Base-by-base conservation (phyloP, 2,113 vertebrate genomes). In the Anguilla rostrata region DNA sequence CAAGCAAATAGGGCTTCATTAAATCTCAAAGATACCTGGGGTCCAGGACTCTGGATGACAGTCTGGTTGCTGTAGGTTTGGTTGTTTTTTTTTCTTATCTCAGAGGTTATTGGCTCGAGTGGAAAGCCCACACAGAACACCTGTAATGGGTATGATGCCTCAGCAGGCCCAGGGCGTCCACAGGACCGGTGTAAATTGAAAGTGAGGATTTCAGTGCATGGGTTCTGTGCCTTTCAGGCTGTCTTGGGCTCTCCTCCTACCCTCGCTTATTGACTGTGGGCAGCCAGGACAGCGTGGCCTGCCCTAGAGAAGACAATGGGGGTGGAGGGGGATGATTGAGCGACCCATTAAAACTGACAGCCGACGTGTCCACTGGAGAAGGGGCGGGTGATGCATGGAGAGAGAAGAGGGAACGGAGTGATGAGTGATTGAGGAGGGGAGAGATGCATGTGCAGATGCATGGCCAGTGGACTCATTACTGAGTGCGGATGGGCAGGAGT, bases 321-420 rank as follows among this genome's bases (percentile, higher is more conserved):
- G 71, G 71, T 75, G n/a, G 26, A 75, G n/a, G 71, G 71, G 71
- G 26, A 75, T 75, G 71, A 75, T 75, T 75, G 71, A 75, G 71
- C 12, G 71, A 29, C 71, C 71, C 71, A 75, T 75, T 75, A 75
- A 75, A 75, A 75, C 6, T 75, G 71, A 75, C n/a, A 34, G 71
- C 71, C 71, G 22, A 75, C 71, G 34, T 75, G 71, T 75, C 29
- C n/a, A 29, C 0, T 34, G 71, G 4, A 29, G 26, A 26, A 34
- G 71, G 71, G 71, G 71, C 5, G 26, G n/a, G 71, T 75, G 71
- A 75, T 34, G 71, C 71, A 75, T 75, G 34, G 71, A 12, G 71
- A 34, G 26, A 75, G 71, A 34, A 34, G 71, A 34, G 71, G n/a
- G 71, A 11, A 34, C 8, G 12, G n/a, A 75, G 34, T 75, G 71